phyloP scores from a whole-genome alignment of 2,888 invertebrate genomes.

The Galeopsomyia nigrocyanea region DNA sequence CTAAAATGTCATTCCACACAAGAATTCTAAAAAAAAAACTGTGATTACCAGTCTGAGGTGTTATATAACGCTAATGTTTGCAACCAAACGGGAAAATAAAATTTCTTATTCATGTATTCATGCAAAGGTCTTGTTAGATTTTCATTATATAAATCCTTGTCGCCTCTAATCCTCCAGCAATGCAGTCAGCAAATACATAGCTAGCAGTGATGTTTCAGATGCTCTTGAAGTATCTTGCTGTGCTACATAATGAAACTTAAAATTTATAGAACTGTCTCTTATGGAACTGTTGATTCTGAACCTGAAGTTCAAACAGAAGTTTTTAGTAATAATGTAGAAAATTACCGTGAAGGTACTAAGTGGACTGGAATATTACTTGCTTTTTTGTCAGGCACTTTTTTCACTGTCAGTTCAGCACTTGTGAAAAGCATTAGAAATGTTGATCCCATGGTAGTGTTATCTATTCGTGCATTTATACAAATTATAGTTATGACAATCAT shows the following conservation, averaged over 20 bases:
- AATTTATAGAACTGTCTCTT: constrained; percentile 61
- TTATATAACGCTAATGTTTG: constrained; percentile 27
- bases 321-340: constrained; percentile 61
- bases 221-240: constrained; percentile 3
- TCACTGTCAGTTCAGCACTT: constrained; percentile 68
- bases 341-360: constrained; percentile 62
- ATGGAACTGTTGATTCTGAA: constrained; percentile 63
- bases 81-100: constrained; percentile 28
- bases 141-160: constrained; percentile 12
- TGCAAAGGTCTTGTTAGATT: constrained; percentile 1
- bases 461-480: constrained; percentile 67
- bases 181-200: neutral
- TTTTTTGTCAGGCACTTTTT: constrained; percentile 69
- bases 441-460: constrained; percentile 69
- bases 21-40: constrained; percentile 26
- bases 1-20: constrained; percentile 34
- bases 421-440: constrained; percentile 68
- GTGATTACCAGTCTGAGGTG: constrained; percentile 24
- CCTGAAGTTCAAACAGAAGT: constrained; percentile 63
- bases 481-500: constrained; percentile 64
- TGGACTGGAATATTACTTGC: constrained; percentile 68
- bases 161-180: neutral
- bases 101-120: constrained; percentile 32
- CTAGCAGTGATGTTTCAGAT: neutral
- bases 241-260: constrained; percentile 60